A percentile compares a stretch with the other conserved stretches of the same genome.
Evolutionary conservation across 64 coral and sea anemone species (phyloP).

Genomic region (Stichodactyla mertensii): DNA sequence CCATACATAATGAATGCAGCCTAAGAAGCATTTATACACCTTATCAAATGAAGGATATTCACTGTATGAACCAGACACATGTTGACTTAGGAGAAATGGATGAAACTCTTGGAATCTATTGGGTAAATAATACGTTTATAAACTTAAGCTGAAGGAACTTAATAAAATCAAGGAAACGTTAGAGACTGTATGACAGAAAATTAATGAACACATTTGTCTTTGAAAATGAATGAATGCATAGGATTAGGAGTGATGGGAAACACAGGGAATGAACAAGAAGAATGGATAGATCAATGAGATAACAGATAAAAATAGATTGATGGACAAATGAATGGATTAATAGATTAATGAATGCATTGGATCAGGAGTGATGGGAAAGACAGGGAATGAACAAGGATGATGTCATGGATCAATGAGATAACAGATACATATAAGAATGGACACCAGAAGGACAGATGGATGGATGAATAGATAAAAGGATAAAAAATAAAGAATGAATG

Average conservation of each 20-base stretch:
- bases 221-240: not conserved
- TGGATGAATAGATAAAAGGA: too few species aligned
- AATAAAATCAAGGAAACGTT: too few species aligned
- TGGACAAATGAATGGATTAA: not conserved
- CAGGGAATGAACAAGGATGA: too few species aligned
- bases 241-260: not conserved
- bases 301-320: not conserved
- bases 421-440: not conserved
- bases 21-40: conserved; percentile 27
- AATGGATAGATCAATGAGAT: not conserved
- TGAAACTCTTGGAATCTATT: conserved; percentile 93
- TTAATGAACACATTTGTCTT: too few species aligned
- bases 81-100: conserved; percentile 79
- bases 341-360: not conserved
- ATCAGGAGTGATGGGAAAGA: not conserved
- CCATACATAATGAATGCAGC: too few species aligned
- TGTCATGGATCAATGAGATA: not conserved
- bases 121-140: not conserved
- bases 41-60: conserved; percentile 96
- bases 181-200: too few species aligned
- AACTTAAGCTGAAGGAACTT: too few species aligned
- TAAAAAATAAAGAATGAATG: not conserved
- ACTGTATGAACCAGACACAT: conserved; percentile 53
- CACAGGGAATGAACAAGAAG: not conserved
- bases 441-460: not conserved